Evolutionary conservation across 2,888 invertebrate species (phyloP), one percentile per base, ranked within the genome.

Genomic region (Xylocampa areola): DNA sequence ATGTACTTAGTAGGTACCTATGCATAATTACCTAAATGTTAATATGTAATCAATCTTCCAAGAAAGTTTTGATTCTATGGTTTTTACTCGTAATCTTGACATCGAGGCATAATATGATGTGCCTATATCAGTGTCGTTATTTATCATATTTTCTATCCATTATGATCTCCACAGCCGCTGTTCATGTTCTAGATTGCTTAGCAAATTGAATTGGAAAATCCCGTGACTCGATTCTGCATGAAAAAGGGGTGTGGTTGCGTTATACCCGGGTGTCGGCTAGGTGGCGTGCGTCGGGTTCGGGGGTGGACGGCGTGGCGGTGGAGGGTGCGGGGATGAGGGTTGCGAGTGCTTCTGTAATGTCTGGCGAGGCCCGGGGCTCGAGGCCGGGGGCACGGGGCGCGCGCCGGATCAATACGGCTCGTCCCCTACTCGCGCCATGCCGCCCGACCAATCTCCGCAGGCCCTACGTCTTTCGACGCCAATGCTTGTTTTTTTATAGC

Each of bases 391-490:
- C 63, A 74, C 53, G 68, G 68, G 70, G 73, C 78, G 82, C 68
- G 77, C 84, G 86, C 79, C 85, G 81, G 89, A 90, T 90, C 90
- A 89, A 90, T 90, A 90, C 89, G 80, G 70, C 81, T 86, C 85
- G 87, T 81, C 86, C 85, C 87, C 86, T 80, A 76, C 84, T 79
- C 86, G 85, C 87, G 77, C 84, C 83, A 53, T 63, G 78, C 81
- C 80, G 78, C 85, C 85, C 90, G 84, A 81, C 88, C 92, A 90
- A 91, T 90, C 92, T 90, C 91, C 90, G 87, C 91, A 86, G 87
- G 91, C 89, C 91, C 90, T 89, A 85, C 90, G 89, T 92, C 93
- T 93, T 92, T 92, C 92, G 88, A 92, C 93, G 91, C 91, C 89
- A 84, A 85, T 87, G 89, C 90, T 92, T 89, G 87, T 90, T 92